Evolutionary conservation across 2,888 invertebrate species (phyloP).

Genomic region (Pseudeuparius sepicola): DNA sequence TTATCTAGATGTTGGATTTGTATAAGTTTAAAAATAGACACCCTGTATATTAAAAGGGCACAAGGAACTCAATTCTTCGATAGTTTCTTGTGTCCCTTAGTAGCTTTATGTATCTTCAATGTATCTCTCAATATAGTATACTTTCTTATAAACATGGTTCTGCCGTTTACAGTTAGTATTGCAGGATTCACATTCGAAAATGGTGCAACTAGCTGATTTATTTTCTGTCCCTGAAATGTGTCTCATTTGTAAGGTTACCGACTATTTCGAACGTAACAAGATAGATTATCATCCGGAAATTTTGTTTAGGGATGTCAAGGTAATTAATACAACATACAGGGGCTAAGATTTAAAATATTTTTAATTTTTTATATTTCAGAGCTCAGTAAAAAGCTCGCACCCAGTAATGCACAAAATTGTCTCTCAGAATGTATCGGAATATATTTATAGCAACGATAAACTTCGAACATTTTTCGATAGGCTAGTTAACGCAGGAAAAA

Average conservation of each 20-base stretch:
- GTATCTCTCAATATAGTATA: too few relatives aligned
- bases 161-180: conserved; percentile 30
- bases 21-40: too few relatives aligned
- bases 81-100: too few relatives aligned
- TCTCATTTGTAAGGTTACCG: conserved; percentile 84
- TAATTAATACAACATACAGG: conserved; percentile 34
- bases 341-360: conserved; percentile 1
- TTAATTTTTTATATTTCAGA: conserved; percentile 43
- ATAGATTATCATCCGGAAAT: conserved; percentile 94
- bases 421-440: conserved; percentile 68
- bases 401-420: conserved; percentile 85
- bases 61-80: too few relatives aligned
- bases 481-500: conserved; percentile 65
- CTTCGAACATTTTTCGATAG: conserved; percentile 66
- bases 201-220: conserved; percentile 88
- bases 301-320: conserved; percentile 88
- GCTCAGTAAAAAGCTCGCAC: conserved; percentile 78
- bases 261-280: conserved; percentile 80
- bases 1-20: too few relatives aligned
- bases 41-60: too few relatives aligned
- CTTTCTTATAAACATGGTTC: too few relatives aligned
- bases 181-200: conserved; percentile 50
- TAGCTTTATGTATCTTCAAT: too few relatives aligned
- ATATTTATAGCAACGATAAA: conserved; percentile 65
- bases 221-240: conserved; percentile 97